Base-by-base conservation (phyloP, 2,797 vertebrate species). In the Mionectes olivaceus region DNA sequence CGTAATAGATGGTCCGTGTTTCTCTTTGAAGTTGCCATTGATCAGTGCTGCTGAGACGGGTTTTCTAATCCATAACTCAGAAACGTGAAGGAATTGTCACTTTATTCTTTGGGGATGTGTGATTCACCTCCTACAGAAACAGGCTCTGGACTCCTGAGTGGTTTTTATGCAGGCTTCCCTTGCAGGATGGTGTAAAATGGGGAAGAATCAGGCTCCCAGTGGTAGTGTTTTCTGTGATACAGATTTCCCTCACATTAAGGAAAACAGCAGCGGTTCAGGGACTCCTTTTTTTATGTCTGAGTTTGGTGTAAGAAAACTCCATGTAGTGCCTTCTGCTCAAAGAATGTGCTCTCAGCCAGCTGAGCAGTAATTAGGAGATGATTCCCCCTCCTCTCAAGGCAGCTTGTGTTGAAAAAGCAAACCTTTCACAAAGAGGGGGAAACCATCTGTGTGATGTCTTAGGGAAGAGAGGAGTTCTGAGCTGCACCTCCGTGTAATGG, bases 11-110 rank as follows among this genome's bases (percentile, higher is more conserved):
- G 84, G 83, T 37, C 64, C 22, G 30, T 77, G 69, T 60, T 96
- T 89, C 90, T 92, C 89, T 95, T 92, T 97, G 90, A 93, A 83
- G 93, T 83, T 93, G 63, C 63, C 93, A 94, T 83, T 94, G 91
- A 95, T 97, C 95, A 95, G 69, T 28, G 85, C 83, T 92, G 89
- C 89, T 83, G 86, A 88, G 83, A 77, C 5, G 39, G 23, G 79
- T 94, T 96, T 92, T 92, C 92, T 80, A 93, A 90, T 83, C 88
- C 75, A 74, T 65, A 96, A 70, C 82, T 94, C 94, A 68, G 92
- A 78, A 89, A 94, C 77, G 25, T 60, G 86, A 89, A 94, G 83
- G 84, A 82, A 84, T 86, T 84, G 94, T 70, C 83, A 87, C 64
- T 94, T 87, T 74, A 67, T 87, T 90, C 88, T 69, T 35, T 11